A percentile compares a stretch with the other conserved stretches of the same genome.
Evolutionary conservation across 2,888 invertebrate species (phyloP).

Genomic region (Stratiomys singularior): DNA sequence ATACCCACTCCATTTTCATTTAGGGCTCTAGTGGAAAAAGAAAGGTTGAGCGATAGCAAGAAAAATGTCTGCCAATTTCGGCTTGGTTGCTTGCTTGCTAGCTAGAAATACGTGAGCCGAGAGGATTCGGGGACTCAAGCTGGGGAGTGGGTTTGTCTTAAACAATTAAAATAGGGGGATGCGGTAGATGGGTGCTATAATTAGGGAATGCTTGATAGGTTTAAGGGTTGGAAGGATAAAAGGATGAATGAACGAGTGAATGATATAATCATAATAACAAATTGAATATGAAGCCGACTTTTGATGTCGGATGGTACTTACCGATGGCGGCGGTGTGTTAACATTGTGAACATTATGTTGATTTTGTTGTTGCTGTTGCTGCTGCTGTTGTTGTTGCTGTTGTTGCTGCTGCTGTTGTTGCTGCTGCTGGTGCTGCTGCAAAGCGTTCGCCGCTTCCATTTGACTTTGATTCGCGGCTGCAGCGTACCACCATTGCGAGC

Average conservation of each 20-base stretch:
- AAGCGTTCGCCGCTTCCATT: conserved; percentile 70
- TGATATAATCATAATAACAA: background rate
- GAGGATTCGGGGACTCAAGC: background rate
- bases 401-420: conserved; percentile 66
- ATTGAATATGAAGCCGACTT: conserved; percentile 51
- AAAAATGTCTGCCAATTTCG: conserved; percentile 49
- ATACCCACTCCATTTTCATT: conserved; percentile 16
- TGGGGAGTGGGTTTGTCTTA: background rate
- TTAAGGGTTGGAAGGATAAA: background rate
- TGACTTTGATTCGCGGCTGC: conserved; percentile 69
- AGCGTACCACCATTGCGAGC: conserved; percentile 82
- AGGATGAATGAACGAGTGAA: conserved; percentile 10
- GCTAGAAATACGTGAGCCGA: background rate
- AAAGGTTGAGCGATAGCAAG: conserved; percentile 38
- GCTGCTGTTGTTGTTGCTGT: conserved; percentile 63
- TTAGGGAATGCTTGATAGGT: conserved; percentile 15
- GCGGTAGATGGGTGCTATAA: conserved; percentile 1
- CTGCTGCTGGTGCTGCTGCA: conserved; percentile 69
- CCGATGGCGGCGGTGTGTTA: conserved; percentile 65
- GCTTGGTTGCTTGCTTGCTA: background rate
- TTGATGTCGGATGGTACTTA: conserved; percentile 58
- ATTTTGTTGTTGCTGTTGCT: conserved; percentile 64
- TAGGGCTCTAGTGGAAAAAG: background rate
- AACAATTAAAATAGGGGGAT: conserved; percentile 25
- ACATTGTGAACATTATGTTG: conserved; percentile 62